Base-by-base conservation (phyloP, 2,888 invertebrate species). In the Apeira syringaria region DNA sequence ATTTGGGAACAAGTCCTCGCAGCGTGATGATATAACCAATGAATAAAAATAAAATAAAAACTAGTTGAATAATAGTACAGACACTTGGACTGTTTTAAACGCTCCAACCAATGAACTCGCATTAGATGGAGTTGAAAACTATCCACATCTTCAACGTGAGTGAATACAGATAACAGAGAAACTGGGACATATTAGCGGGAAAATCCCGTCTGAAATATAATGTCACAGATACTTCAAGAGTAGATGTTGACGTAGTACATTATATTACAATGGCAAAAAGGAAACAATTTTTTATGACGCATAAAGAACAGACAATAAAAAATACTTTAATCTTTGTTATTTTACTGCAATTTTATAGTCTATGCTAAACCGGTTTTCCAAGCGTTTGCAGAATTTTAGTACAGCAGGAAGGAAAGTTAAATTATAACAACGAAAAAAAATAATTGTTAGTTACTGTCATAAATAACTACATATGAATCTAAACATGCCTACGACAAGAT, bases 21-120 rank as follows among this genome's bases (percentile, higher is more conserved):
- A 8, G 11, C 18, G 31, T 30, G 26, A 34, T 20, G 29, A 25
- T 18, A 29, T 5, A 5, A 24, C 18, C 7, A 26, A 11, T 11
- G 30, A 35, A 31, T 42, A 22, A 6, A 26, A 13, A 30, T 15
- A 3, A 15, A 4, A 2, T 15, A 15, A 30, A 9, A 18, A 18
- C 11, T 6, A 18, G 28, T 24, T 26, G n/a, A n/a, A n/a, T n/a
- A n/a, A n/a, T 17, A 17, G 11, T 22, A 12, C 28, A 32, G 25
- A 38, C 33, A 24, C 4, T 15, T 12, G n/a, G 11, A 22, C 15
- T 8, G 8, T 79, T 82, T 80, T 73, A 62, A 63, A 65, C 64
- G n/a, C 55, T 39, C 56, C 65, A 68, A 71, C 65, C 67, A 76
- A 70, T 71, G 68, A 74, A 74, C 69, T 58, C 55, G n/a, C n/a